Conservation (phyloP, 2,888 invertebrate species). For the Drosophila mercatorum region DNA sequence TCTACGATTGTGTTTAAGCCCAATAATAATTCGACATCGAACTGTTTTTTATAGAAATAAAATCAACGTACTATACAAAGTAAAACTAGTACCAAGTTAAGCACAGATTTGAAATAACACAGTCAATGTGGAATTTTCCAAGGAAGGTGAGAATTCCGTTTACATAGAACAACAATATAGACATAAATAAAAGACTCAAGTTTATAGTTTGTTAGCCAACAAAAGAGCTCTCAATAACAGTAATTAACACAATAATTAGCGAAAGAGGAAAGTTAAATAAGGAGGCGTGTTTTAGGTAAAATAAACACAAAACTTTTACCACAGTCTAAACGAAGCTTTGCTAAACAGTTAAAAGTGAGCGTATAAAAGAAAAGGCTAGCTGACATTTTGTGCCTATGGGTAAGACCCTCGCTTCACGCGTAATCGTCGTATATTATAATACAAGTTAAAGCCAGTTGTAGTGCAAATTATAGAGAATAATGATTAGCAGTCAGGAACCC, state of each 20-base stretch:
- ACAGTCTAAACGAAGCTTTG: conserved; percentile 32
- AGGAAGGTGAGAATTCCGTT: not conserved
- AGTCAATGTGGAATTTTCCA: too few relatives aligned
- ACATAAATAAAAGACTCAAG: conserved; percentile 54
- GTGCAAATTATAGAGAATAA: conserved; percentile 5
- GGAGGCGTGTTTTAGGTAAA: not conserved
- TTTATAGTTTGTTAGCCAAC: conserved; percentile 42
- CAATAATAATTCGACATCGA: too few relatives aligned
- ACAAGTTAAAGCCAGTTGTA: conserved; percentile 4
- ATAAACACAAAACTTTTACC: conserved; percentile 3
- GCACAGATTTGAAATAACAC: too few relatives aligned
- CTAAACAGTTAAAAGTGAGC: conserved; percentile 28
- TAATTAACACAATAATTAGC: conserved; percentile 43
- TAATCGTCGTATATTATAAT: not conserved
- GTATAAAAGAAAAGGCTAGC: conserved; percentile 51
- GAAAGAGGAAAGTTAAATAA: conserved; percentile 7
- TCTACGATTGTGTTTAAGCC: too few relatives aligned
- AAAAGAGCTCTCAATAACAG: conserved; percentile 14
- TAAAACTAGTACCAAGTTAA: too few relatives aligned
- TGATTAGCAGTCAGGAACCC: conserved; percentile 32
- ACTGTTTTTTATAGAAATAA: too few relatives aligned
- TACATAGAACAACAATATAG: conserved; percentile 11
- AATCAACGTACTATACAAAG: too few relatives aligned
- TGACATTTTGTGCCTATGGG: conserved; percentile 17
- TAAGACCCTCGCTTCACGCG: conserved; percentile 38